These are phyloP conservation scores for Ischnus inquisitorius DNA, from an alignment of 2,888 invertebrate genomes.

Conservation along the genomic window DNA sequence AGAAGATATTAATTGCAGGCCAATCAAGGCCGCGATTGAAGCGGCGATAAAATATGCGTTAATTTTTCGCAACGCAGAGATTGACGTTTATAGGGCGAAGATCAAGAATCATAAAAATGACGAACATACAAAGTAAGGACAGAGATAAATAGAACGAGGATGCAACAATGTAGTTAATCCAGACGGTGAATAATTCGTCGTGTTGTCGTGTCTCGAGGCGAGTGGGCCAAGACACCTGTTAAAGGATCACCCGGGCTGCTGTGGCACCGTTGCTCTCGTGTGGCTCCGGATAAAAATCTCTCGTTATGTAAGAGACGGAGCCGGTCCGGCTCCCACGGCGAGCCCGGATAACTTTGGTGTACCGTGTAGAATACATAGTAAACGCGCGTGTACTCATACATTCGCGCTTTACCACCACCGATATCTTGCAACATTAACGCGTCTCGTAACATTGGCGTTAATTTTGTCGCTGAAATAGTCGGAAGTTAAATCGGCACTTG, in stretches of 20 bases:
- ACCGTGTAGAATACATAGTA: background rate
- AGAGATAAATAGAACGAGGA: background rate
- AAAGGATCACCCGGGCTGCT: constrained; percentile 53
- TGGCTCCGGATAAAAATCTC: constrained; percentile 61
- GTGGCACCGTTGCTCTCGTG: constrained; percentile 34
- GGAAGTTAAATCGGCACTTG: constrained; percentile 11
- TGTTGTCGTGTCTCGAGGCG: constrained; percentile 2
- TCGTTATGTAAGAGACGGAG: constrained; percentile 57
- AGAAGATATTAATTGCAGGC: no score
- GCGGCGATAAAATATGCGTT: no score
- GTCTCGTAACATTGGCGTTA: constrained; percentile 47
- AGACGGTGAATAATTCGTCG: constrained; percentile 19
- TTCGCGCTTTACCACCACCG: constrained; percentile 19
- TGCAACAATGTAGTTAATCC: background rate
- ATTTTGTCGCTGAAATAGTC: constrained; percentile 48
- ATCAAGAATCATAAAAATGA: background rate
- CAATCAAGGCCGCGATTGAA: no score
- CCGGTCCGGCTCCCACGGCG: constrained; percentile 60
- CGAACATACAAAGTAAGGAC: background rate
- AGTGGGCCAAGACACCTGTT: constrained; percentile 57
- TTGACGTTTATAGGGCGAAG: background rate
- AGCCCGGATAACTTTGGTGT: background rate
- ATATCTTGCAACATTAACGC: constrained; percentile 46
- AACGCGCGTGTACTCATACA: background rate
- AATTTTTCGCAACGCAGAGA: no score